Evolutionary conservation across 2,797 vertebrate species (phyloP).

Genomic region (Geotrypetes seraphini): DNA sequence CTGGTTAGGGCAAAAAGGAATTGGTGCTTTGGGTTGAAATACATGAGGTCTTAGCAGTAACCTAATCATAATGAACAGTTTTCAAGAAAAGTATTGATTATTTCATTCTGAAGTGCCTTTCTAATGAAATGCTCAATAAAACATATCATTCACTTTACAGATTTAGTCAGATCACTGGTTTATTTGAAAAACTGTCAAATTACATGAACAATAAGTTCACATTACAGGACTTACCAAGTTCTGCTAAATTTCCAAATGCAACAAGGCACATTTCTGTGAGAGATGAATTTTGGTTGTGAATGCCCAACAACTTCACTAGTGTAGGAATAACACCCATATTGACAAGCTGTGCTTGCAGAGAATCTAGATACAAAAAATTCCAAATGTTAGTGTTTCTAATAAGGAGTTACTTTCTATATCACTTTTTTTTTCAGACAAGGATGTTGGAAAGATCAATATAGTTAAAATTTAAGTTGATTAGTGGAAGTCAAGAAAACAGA

Average conservation of each 20-base stretch:
- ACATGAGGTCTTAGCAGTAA: no score
- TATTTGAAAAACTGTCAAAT: background rate
- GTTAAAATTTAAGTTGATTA: background rate
- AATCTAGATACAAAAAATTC: conserved; percentile 58
- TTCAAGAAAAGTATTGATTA: conserved; percentile 10
- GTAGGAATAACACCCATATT: conserved; percentile 96
- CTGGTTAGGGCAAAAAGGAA: no score
- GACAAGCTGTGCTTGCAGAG: conserved; percentile 93
- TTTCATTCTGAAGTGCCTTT: no score
- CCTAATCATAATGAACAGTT: background rate
- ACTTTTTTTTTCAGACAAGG: conserved; percentile 7
- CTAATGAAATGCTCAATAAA: no score
- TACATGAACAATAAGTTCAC: background rate
- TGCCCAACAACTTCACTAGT: conserved; percentile 86
- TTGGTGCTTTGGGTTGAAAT: no score
- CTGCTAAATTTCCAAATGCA: conserved; percentile 93
- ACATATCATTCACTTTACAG: no score
- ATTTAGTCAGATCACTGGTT: no score
- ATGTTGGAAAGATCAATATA: background rate
- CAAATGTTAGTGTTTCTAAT: conserved; percentile 1
- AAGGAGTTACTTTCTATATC: background rate
- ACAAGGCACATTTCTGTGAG: conserved; percentile 98
- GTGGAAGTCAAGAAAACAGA: conserved; percentile 4
- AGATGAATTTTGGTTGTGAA: conserved; percentile 85
- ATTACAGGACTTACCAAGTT: conserved; percentile 75